Evolutionary conservation across 2,888 invertebrate genomes (phyloP).

Genomic region (Ectemnius cavifrons): DNA sequence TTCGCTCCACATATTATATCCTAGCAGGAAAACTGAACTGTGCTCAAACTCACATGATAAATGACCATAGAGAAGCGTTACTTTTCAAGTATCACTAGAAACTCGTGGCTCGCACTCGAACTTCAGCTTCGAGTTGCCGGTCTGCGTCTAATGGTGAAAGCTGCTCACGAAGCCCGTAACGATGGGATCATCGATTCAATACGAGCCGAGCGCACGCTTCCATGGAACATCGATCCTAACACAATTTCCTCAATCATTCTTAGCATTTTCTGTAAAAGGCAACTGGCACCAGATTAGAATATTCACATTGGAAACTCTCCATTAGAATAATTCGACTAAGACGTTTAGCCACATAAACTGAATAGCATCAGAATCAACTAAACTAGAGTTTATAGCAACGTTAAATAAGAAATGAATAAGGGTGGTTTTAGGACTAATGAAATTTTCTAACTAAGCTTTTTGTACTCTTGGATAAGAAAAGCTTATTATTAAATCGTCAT

Average conservation of each 20-base stretch:
- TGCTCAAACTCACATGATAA: conserved; percentile 13
- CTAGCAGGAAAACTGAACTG: conserved; percentile 5
- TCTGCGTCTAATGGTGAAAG: conserved; percentile 12
- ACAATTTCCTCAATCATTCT: background rate
- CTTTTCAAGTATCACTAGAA: conserved; percentile 13
- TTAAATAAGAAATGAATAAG: too few species aligned
- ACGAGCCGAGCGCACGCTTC: background rate
- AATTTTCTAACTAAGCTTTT: too few species aligned
- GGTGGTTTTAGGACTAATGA: too few species aligned
- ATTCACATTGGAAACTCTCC: too few species aligned
- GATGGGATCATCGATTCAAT: conserved; percentile 10
- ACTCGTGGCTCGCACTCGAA: conserved; percentile 12
- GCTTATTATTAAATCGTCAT: too few species aligned
- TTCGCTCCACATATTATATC: background rate
- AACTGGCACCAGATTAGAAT: too few species aligned
- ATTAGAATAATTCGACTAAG: too few species aligned
- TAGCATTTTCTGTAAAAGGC: background rate
- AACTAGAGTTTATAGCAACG: too few species aligned
- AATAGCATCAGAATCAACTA: too few species aligned
- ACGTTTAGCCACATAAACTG: too few species aligned
- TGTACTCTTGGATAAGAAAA: too few species aligned
- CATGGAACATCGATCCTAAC: background rate
- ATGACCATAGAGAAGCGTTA: conserved; percentile 14
- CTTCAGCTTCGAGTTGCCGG: background rate
- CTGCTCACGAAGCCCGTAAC: conserved; percentile 1